Conservation (phyloP, 2,113 vertebrate species). For the Leucopternis melanops region DNA sequence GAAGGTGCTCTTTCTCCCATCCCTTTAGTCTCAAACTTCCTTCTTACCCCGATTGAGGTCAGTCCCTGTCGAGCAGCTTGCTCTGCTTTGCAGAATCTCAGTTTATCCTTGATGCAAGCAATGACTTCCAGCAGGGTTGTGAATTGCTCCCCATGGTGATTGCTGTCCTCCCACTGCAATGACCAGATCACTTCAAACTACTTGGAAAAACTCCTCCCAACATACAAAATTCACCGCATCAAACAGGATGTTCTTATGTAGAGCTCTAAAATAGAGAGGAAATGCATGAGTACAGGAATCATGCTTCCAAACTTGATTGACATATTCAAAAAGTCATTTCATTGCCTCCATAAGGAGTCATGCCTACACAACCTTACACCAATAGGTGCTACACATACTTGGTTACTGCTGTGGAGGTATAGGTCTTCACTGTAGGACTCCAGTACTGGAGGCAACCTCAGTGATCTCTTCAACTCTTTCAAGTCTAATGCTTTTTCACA, state of each 20-base stretch:
- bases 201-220: background rate
- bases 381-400: background rate
- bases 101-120: background rate
- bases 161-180: background rate
- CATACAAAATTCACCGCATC: background rate
- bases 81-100: background rate
- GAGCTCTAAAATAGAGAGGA: background rate
- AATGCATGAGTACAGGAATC: background rate
- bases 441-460: background rate
- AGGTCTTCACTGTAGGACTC: background rate
- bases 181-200: background rate
- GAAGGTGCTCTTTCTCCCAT: background rate
- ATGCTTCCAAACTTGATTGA: background rate
- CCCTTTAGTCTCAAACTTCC: background rate
- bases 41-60: background rate
- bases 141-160: background rate
- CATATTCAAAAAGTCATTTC: background rate
- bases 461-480: background rate
- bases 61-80: background rate
- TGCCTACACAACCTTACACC: background rate
- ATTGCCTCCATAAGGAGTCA: background rate
- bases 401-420: background rate
- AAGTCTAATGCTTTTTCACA: background rate
- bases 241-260: background rate
- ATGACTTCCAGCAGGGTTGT: background rate